Conservation (phyloP, 2,888 invertebrate genomes). For the Crossocerus cetratus region DNA sequence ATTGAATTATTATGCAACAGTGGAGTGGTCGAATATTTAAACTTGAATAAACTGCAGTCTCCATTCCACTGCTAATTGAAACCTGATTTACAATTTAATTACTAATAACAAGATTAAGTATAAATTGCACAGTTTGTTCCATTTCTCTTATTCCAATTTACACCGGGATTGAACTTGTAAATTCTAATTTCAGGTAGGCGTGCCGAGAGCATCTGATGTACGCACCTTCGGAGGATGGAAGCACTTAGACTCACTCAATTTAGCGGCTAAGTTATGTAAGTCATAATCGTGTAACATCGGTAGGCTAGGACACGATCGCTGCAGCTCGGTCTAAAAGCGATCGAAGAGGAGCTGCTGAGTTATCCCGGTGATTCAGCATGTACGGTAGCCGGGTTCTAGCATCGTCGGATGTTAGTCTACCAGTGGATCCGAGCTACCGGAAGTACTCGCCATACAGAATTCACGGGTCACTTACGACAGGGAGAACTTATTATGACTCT, state of each 20-base stretch:
- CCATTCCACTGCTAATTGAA: no score
- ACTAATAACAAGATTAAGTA: no score
- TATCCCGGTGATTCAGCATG: constrained; percentile 30
- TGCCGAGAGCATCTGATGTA: constrained; percentile 1
- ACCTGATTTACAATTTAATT: no score
- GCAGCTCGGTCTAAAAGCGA: constrained; percentile 8
- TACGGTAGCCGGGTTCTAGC: constrained; percentile 7
- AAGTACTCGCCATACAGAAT: background rate
- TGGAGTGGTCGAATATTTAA: no score
- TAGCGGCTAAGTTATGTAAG: constrained; percentile 32
- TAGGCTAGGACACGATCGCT: constrained; percentile 7
- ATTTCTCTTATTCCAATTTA: no score
- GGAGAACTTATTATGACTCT: no score
- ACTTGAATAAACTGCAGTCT: no score
- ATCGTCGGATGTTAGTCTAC: background rate
- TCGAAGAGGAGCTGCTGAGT: constrained; percentile 9
- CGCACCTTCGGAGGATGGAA: constrained; percentile 7
- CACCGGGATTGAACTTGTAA: no score
- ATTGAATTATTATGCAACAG: no score
- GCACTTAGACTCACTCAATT: constrained; percentile 8
- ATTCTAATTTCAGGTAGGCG: no score
- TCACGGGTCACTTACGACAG: background rate
- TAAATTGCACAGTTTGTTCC: no score
- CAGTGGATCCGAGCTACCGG: background rate
- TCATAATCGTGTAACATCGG: constrained; percentile 25